Conservation (phyloP, 2,113 vertebrate genomes). For the Brienomyrus longianalis region DNA sequence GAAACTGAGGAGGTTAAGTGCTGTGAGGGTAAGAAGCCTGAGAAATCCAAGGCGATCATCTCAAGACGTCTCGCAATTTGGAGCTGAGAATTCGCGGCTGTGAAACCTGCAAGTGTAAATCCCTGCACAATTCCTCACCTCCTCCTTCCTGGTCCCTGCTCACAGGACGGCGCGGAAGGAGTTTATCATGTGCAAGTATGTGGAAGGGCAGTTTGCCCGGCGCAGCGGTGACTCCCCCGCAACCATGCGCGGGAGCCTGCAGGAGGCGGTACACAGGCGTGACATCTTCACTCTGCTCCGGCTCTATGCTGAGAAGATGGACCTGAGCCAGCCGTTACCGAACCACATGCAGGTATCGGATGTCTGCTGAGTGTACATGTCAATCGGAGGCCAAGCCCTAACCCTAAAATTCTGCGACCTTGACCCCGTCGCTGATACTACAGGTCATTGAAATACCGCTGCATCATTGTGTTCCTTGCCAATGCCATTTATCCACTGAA, state of each 20-base stretch:
- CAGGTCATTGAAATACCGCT: background rate
- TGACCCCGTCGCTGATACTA: background rate
- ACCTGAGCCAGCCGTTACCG: conserved; percentile 51
- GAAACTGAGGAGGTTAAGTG: background rate
- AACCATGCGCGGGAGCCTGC: conserved; percentile 35
- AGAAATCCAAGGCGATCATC: background rate
- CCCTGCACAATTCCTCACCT: background rate
- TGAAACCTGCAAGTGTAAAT: background rate
- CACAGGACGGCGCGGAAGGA: conserved; percentile 53
- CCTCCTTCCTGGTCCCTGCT: background rate
- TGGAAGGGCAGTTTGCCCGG: conserved; percentile 53
- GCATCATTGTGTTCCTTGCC: background rate
- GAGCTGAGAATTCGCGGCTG: background rate
- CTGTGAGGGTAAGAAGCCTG: background rate
- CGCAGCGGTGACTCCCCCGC: conserved; percentile 32
- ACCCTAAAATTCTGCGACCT: background rate
- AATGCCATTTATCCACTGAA: background rate
- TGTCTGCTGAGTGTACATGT: background rate
- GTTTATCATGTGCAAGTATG: conserved; percentile 61
- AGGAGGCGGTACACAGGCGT: conserved; percentile 42
- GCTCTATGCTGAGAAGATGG: conserved; percentile 51
- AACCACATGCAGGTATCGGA: conserved; percentile 51
- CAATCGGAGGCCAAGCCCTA: background rate
- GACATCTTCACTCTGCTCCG: conserved; percentile 57
- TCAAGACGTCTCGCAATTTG: background rate